phyloP scores from a whole-genome alignment of 2,888 invertebrate species.

The Ectobius pallidus region DNA sequence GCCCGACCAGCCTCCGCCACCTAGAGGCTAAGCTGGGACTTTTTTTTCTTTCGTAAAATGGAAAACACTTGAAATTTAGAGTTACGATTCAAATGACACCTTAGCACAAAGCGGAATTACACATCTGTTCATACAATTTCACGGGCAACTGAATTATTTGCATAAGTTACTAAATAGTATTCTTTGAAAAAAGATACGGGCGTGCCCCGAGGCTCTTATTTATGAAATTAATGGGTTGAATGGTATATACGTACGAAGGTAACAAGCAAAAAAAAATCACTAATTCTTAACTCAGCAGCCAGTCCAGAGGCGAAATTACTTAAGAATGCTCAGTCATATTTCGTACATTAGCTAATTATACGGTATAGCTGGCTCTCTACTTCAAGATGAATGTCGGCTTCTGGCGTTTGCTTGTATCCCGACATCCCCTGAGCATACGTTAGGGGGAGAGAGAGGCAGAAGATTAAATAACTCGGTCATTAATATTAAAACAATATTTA shows the following conservation, averaged over 20 bases:
- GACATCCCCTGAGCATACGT: too few relatives aligned
- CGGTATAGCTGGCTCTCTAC: background rate
- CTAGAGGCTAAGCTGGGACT: background rate
- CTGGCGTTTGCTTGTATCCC: too few relatives aligned
- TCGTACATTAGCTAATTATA: background rate
- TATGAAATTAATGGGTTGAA: constrained; percentile 2
- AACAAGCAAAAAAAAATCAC: background rate
- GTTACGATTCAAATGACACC: background rate
- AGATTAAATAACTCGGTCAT: too few relatives aligned
- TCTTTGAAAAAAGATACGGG: background rate
- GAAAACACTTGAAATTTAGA: too few relatives aligned
- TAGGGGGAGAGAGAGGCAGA: too few relatives aligned
- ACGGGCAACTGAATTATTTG: constrained; percentile 3
- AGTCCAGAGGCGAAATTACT: background rate
- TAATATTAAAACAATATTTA: too few relatives aligned
- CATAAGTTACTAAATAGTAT: background rate
- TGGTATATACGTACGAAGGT: background rate
- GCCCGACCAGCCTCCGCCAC: too few relatives aligned
- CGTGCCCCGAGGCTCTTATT: background rate
- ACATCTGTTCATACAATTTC: background rate
- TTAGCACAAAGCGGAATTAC: background rate
- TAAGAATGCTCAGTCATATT: background rate
- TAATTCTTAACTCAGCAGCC: background rate
- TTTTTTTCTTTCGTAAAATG: background rate
- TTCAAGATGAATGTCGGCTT: background rate